Conservation (phyloP, 2,113 vertebrate species). For the Syngnathus floridae region DNA sequence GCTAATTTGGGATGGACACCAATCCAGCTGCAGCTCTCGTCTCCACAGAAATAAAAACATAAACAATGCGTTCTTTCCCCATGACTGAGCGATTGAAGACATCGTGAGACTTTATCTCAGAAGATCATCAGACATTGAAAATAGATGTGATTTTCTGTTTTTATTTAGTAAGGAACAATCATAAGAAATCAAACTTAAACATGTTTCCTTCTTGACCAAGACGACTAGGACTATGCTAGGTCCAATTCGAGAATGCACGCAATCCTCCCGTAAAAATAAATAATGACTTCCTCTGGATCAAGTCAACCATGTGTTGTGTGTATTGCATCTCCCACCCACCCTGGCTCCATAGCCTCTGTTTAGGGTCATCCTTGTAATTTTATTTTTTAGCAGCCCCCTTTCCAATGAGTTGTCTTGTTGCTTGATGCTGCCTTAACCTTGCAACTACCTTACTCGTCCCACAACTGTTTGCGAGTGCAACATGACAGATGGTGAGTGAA, state of each 20-base stretch:
- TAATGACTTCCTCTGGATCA: too few species aligned
- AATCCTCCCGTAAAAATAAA: not conserved
- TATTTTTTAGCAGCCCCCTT: not conserved
- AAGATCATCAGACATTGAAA: slow-evolving; percentile 6
- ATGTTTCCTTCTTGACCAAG: not conserved
- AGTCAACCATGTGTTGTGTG: too few species aligned
- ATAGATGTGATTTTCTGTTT: too few species aligned
- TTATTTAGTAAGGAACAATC: not conserved
- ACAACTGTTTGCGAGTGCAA: not conserved
- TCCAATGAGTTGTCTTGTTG: not conserved
- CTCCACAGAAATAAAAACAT: slow-evolving; percentile 10
- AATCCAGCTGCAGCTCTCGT: not conserved
- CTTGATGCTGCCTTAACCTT: not conserved
- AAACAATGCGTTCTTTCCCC: slow-evolving; percentile 22
- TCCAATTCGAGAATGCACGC: not conserved
- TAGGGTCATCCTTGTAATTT: not conserved
- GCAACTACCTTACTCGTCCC: not conserved
- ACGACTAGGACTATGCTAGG: not conserved
- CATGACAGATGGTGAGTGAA: slow-evolving; percentile 4
- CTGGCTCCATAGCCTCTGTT: not conserved
- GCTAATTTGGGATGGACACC: slow-evolving; percentile 3
- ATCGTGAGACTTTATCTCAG: slow-evolving; percentile 17
- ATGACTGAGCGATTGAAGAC: slow-evolving; percentile 22
- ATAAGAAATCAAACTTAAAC: not conserved
- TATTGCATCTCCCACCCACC: too few species aligned